Percentiles rank a stretch among this genome's conserved stretches.
Evolutionary conservation across 2,888 invertebrate species (phyloP).

Genomic region (Volucella inanis): DNA sequence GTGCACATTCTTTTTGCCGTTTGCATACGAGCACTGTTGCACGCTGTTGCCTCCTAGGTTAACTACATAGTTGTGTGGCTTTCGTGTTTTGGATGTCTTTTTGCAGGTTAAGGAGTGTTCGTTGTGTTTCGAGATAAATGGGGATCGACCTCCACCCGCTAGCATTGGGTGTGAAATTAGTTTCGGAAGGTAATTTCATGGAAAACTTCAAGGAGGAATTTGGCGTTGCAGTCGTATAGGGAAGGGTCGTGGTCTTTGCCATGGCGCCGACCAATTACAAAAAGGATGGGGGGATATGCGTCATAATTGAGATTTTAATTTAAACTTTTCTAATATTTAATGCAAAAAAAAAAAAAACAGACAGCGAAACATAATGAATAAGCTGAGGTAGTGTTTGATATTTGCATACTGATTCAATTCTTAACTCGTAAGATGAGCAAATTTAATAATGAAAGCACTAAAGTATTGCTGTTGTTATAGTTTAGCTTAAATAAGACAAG

Average conservation of each 20-base stretch:
- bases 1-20: slow-evolving; percentile 52
- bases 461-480: too few species aligned
- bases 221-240: slow-evolving; percentile 26
- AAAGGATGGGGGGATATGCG: slow-evolving; percentile 50
- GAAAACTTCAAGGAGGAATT: slow-evolving; percentile 51
- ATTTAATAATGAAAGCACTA: too few species aligned
- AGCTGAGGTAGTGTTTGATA: too few species aligned
- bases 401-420: too few species aligned
- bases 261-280: slow-evolving; percentile 41
- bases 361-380: too few species aligned
- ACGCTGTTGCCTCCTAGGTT: slow-evolving; percentile 46
- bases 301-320: slow-evolving; percentile 47
- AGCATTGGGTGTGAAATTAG: slow-evolving; percentile 72
- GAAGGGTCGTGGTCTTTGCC: slow-evolving; percentile 49
- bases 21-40: slow-evolving; percentile 33
- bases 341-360: slow-evolving; percentile 9
- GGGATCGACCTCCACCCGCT: slow-evolving; percentile 73
- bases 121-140: slow-evolving; percentile 52
- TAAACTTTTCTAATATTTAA: slow-evolving; percentile 48
- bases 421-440: too few species aligned
- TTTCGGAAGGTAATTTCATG: slow-evolving; percentile 68
- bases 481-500: too few species aligned
- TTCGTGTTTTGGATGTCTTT: slow-evolving; percentile 16
- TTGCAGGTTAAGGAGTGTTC: slow-evolving; percentile 63
- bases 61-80: slow-evolving; percentile 18